Evolutionary conservation across 2,797 vertebrate species (phyloP).

Genomic region (Chloroceryle amazona): DNA sequence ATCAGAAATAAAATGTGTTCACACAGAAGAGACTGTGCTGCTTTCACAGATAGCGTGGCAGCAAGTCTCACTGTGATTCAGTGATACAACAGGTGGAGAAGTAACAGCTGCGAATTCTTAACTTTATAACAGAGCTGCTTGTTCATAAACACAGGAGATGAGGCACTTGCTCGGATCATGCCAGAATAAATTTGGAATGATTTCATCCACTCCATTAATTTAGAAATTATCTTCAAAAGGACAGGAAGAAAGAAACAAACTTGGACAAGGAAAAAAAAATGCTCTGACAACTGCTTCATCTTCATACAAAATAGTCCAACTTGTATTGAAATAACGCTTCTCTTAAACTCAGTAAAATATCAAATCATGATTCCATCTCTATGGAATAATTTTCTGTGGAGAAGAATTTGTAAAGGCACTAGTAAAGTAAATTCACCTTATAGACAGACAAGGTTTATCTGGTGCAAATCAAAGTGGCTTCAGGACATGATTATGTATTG

Average conservation of each 20-base stretch:
- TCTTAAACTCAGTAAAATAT: neutral
- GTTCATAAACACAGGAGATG: slow-evolving; percentile 24
- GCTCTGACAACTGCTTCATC: neutral
- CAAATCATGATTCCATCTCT: neutral
- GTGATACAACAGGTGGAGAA: neutral
- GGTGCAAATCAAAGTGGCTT: neutral
- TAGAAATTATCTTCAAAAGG: slow-evolving; percentile 37
- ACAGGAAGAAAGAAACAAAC: neutral
- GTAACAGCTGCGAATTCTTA: slow-evolving; percentile 46
- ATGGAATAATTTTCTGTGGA: neutral
- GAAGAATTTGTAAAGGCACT: neutral
- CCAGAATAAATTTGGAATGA: slow-evolving; percentile 14
- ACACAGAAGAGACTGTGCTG: neutral
- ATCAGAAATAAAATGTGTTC: neutral
- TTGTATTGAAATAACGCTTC: neutral
- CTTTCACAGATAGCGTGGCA: neutral
- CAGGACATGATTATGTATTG: neutral
- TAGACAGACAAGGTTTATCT: slow-evolving; percentile 3
- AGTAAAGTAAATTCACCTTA: neutral
- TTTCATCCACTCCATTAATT: slow-evolving; percentile 35
- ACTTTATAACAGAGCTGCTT: neutral
- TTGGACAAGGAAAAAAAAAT: neutral
- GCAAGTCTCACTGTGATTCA: neutral
- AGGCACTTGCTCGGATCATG: slow-evolving; percentile 14
- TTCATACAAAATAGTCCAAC: neutral